A percentile compares a stretch with the other conserved stretches of the same genome.
Evolutionary conservation across 2,113 vertebrate species (phyloP).

Genomic region (Oncorhynchus nerka): DNA sequence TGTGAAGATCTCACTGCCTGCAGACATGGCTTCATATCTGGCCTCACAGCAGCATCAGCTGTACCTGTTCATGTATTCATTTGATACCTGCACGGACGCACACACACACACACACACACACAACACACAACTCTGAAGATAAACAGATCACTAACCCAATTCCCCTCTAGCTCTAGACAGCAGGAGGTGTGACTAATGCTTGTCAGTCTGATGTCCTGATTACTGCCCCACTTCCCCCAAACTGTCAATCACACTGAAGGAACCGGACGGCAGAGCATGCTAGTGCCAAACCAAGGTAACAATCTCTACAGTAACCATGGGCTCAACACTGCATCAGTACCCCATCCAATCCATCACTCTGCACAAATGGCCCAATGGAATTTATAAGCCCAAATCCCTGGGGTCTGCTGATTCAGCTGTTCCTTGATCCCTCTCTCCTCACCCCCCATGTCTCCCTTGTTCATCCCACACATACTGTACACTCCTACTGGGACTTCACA

Average conservation of each 20-base stretch:
- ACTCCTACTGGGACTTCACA: not conserved
- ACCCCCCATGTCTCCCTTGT: not conserved
- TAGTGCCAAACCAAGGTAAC: not conserved
- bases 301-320: not conserved
- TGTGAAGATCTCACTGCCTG: not conserved
- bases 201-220: slow-evolving; percentile 36
- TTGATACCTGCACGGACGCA: slow-evolving; percentile 14
- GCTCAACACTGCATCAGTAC: not conserved
- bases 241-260: slow-evolving; percentile 52
- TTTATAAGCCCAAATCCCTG: not conserved
- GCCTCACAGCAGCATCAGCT: not conserved
- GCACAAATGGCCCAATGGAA: not conserved
- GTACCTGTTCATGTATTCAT: not conserved
- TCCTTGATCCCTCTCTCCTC: not conserved
- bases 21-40: not conserved
- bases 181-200: slow-evolving; percentile 37
- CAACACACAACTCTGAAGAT: not conserved
- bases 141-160: not conserved
- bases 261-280: not conserved
- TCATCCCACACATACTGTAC: not conserved
- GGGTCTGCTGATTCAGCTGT: not conserved
- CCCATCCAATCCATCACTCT: not conserved
- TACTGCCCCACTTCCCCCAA: slow-evolving; percentile 62
- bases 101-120: not conserved
- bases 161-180: slow-evolving; percentile 34